Base-by-base conservation (phyloP, 2,113 vertebrate species). In the Chauna torquata region DNA sequence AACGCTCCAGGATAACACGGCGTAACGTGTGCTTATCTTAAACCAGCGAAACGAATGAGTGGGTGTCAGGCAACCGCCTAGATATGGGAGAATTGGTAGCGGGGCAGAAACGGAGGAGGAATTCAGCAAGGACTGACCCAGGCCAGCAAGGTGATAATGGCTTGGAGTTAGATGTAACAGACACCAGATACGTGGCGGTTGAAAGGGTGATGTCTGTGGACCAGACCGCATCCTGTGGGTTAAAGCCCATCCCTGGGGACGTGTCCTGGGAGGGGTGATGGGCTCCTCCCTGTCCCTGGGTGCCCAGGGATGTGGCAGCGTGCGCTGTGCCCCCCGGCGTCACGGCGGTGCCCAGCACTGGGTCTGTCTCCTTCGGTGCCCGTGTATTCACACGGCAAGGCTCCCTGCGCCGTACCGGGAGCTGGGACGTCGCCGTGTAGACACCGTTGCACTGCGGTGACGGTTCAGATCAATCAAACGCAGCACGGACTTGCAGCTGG, bases 61-160 rank as follows among this genome's bases (percentile, higher is more conserved):
- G 84, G 16, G 18, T 90, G 44, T 81, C 77, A 91, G 70, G 36
- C 36, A 65, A 7, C 64, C 57, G 12, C 20, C 78, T 77, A 61
- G 44, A 40, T 61, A 12, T 40, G 54, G 27, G 5, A 52, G 44
- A n/a, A 36, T 49, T 0, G 0, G 49, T 69, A 40, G 36, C 55
- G 64, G 62, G 59, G 59, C 38, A 57, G 55, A 75, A 95, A 40
- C n/a, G 59, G 72, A 69, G n/a, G 50, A 34, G 79, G 36, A 94
- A 9, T 92, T 88, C 71, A 86, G 27, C 32, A 70, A 83, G 79
- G 50, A 12, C 75, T 66, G 85, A 86, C 83, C 17, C 3, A 5
- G 28, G 25, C 16, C 25, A 58, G 68, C 64, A 62, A 12, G 22
- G 13, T 27, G 22, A 12, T 62, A 3, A 2, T 27, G 22, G 32